Evolutionary conservation across 2,888 invertebrate species (phyloP).

Genomic region (Miltochrista miniata): DNA sequence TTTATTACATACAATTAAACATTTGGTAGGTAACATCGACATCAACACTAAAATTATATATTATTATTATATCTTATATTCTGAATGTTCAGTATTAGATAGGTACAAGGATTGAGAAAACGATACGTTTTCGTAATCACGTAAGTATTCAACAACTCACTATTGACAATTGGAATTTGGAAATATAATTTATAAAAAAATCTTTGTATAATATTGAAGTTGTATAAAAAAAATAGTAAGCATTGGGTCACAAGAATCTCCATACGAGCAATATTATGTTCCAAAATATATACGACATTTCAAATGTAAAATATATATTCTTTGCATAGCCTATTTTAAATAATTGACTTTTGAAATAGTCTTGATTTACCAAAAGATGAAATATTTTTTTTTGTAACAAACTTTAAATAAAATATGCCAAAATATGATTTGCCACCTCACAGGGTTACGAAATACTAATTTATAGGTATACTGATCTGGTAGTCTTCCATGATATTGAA

Average conservation of each 20-base stretch:
- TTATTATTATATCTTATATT: slow-evolving; percentile 9
- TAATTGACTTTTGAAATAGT: slow-evolving; percentile 76
- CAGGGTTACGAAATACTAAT: slow-evolving; percentile 17
- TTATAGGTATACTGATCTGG: slow-evolving; percentile 20
- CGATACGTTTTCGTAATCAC: neutral
- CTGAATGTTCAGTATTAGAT: neutral
- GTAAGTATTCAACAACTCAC: neutral
- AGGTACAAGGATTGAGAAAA: neutral
- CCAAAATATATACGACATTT: slow-evolving; percentile 55
- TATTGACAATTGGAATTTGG: slow-evolving; percentile 6
- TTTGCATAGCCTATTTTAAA: slow-evolving; percentile 60
- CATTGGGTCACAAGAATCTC: slow-evolving; percentile 17
- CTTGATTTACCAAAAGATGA: slow-evolving; percentile 50
- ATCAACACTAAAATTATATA: slow-evolving; percentile 28
- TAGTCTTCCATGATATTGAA: slow-evolving; percentile 2
- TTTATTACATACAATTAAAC: slow-evolving; percentile 26
- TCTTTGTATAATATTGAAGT: slow-evolving; percentile 21
- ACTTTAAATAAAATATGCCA: slow-evolving; percentile 19
- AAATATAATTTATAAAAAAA: slow-evolving; percentile 19
- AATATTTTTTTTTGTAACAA: no score
- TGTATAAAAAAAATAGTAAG: slow-evolving; percentile 25
- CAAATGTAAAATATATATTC: slow-evolving; percentile 47
- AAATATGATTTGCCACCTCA: slow-evolving; percentile 13
- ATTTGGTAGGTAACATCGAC: slow-evolving; percentile 27
- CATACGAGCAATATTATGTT: slow-evolving; percentile 34